phyloP scores from a whole-genome alignment of 2,888 invertebrate species.

The Hetaerina titia region DNA sequence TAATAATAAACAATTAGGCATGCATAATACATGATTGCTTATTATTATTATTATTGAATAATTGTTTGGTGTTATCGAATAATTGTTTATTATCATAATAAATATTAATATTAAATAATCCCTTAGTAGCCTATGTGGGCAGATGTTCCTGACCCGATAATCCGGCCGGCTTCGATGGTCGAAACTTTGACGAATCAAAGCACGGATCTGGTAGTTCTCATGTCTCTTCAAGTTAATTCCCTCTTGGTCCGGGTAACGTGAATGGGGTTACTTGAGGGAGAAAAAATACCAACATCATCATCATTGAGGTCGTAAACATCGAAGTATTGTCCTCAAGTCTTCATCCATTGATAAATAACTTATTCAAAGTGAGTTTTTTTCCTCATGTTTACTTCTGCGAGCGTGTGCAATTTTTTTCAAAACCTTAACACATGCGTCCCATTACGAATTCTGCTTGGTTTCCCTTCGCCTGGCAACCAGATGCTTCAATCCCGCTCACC shows the following conservation, averaged over 20 bases:
- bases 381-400: not conserved
- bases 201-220: not conserved
- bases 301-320: too few relatives aligned
- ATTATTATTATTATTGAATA: too few relatives aligned
- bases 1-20: too few relatives aligned
- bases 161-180: too few relatives aligned
- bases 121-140: too few relatives aligned
- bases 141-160: too few relatives aligned
- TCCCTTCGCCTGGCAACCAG: not conserved
- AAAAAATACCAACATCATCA: not conserved
- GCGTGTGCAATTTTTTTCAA: not conserved
- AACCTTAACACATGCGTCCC: not conserved
- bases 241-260: not conserved
- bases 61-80: too few relatives aligned
- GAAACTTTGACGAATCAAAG: not conserved
- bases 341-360: not conserved
- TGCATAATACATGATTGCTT: too few relatives aligned
- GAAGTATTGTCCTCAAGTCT: not conserved
- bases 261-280: not conserved
- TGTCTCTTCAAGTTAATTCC: not conserved
- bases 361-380: not conserved
- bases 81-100: too few relatives aligned
- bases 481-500: not conserved
- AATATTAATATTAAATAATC: too few relatives aligned
- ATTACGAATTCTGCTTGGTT: not conserved